A percentile compares a stretch with the other conserved stretches of the same genome.
Evolutionary conservation across 2,888 invertebrate species (phyloP).

Genomic region (Hetaerina titia): DNA sequence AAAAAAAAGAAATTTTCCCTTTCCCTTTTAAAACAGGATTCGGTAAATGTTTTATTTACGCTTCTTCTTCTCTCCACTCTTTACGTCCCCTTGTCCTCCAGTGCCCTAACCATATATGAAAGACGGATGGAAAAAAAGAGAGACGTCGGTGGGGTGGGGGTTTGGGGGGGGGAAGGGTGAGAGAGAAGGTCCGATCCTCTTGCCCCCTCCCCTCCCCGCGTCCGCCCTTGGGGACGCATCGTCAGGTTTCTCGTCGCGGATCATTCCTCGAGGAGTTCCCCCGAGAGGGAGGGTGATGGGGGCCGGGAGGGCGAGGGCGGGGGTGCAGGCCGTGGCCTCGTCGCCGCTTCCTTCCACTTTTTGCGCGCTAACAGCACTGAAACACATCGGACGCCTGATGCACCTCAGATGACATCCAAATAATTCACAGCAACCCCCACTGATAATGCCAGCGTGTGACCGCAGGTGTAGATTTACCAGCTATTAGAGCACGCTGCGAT

Average conservation of each 20-base stretch:
- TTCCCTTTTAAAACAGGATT: constrained; percentile 52
- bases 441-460: no score
- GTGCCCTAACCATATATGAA: background rate
- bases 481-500: no score
- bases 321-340: background rate
- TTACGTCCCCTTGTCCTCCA: background rate
- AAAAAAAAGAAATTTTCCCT: background rate
- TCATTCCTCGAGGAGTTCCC: background rate
- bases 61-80: background rate
- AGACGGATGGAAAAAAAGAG: background rate
- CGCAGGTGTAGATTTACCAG: no score
- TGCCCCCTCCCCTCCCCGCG: background rate
- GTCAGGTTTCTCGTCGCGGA: no score
- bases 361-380: background rate
- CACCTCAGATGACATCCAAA: no score
- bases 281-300: background rate
- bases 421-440: no score
- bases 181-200: background rate
- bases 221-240: no score
- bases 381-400: no score
- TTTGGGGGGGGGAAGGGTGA: background rate
- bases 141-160: background rate
- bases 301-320: background rate
- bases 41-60: constrained; percentile 62
- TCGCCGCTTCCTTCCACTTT: background rate